Evolutionary conservation across 2,888 invertebrate genomes (phyloP), one percentile per base, ranked within the genome.

Genomic region (Stratiomys singularior): DNA sequence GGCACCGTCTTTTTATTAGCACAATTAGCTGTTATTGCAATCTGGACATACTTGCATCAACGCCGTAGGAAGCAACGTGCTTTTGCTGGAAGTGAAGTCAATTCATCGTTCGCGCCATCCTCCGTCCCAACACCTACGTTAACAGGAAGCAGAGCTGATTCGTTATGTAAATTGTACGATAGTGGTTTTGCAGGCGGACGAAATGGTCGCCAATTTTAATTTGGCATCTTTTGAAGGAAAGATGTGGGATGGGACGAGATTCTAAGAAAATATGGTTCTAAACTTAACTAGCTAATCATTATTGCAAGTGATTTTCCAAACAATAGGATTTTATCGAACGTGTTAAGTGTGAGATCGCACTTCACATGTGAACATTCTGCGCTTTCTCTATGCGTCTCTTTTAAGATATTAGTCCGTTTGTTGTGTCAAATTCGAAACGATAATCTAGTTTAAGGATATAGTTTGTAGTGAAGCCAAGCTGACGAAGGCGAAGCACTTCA

Each of bases 21-120:
- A 27, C 96, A 96, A 89, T 90, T 96, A 85, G 93, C 94, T 83
- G 92, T 96, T 80, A 92, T 96, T 82, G 93, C 94, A 69, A 94
- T 93, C 81, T 96, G 95, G 95, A 93, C 95, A 81, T 95, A 94
- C 88, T 91, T 95, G 85, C 95, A 95, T 92, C 95, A 95, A 86
- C 90, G 94, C 83, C 90, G 93, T 85, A 91, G 92, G 83, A 88
- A 86, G 81, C 83, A 85, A 79, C 80, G 82, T 81, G 83, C 87
- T 88, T 77, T 80, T 58, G 79, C 81, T 66, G 80, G 74, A 27
- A 71, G 69, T 27, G 76, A 67, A 47, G 69, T 76, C 60, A 58
- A 27, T 44, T 25, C 60, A 21, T 66, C 74, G 18, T 78, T 78
- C 76, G 76, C 76, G 7, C 21, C 63, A 23, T 72, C 76, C 4